Conservation (phyloP, 2,888 invertebrate genomes). For the Xestia rhomboidea region DNA sequence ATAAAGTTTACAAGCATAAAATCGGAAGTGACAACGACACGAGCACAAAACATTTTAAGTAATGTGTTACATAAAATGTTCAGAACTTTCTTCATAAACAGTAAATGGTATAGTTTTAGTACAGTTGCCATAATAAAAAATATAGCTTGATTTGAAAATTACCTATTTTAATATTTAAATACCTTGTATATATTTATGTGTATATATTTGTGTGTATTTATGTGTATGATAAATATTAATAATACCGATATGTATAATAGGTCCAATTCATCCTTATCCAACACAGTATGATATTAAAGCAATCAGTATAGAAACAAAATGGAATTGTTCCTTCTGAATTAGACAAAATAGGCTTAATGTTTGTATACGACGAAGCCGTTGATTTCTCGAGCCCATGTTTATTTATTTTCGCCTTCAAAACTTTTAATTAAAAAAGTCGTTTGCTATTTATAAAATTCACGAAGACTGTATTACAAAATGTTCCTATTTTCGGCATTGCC, state of each 20-base stretch:
- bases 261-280: not conserved
- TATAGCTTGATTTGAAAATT: no score
- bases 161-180: no score
- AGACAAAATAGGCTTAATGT: constrained; percentile 35
- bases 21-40: not conserved
- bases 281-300: constrained; percentile 1
- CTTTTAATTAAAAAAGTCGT: constrained; percentile 57
- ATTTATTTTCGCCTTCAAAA: constrained; percentile 39
- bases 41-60: not conserved
- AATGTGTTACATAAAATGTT: no score
- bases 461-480: constrained; percentile 41
- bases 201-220: no score
- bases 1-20: not conserved
- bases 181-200: no score
- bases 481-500: constrained; percentile 29
- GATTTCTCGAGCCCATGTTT: constrained; percentile 35
- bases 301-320: constrained; percentile 32
- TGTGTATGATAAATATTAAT: no score
- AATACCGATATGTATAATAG: not conserved
- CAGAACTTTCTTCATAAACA: not conserved
- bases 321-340: constrained; percentile 22
- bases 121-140: no score
- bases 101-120: not conserved
- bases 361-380: constrained; percentile 23
- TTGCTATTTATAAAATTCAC: constrained; percentile 44